Percentiles rank a stretch among this genome's conserved stretches.
phyloP scores from a whole-genome alignment of 2,888 invertebrate genomes.

The Leucoma salicis region DNA sequence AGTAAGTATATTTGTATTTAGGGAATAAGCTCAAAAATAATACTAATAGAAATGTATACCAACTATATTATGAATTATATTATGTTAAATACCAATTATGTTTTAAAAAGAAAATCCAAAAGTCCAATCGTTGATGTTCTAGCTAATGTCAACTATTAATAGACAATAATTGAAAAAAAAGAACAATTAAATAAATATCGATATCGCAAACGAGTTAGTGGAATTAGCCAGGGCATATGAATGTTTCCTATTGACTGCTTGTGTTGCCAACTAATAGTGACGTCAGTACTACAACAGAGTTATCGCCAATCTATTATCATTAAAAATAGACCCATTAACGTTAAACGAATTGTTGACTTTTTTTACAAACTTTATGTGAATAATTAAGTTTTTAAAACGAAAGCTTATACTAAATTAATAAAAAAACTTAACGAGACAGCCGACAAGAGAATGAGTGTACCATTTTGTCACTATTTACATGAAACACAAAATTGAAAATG shows the following conservation, averaged over 20 bases:
- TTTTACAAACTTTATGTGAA: constrained; percentile 23
- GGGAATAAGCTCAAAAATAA: too few relatives aligned
- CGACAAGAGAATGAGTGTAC: constrained; percentile 13
- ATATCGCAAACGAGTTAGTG: constrained; percentile 24
- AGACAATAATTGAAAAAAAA: too few relatives aligned
- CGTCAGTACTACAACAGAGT: constrained; percentile 34
- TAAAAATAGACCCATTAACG: constrained; percentile 39
- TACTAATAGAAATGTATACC: too few relatives aligned
- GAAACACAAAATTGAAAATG: constrained; percentile 24
- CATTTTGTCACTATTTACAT: constrained; percentile 31
- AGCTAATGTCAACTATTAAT: too few relatives aligned
- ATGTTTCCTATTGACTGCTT: constrained; percentile 30
- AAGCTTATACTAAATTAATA: constrained; percentile 24
- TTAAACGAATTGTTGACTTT: constrained; percentile 26
- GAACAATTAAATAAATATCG: constrained; percentile 24
- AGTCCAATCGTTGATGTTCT: too few relatives aligned
- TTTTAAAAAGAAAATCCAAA: too few relatives aligned
- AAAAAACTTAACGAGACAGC: constrained; percentile 15
- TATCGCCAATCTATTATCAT: constrained; percentile 37
- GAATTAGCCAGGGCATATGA: constrained; percentile 30
- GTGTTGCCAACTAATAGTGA: constrained; percentile 34
- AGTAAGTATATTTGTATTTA: too few relatives aligned
- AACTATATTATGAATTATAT: too few relatives aligned
- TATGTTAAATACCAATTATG: too few relatives aligned
- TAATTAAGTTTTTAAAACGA: constrained; percentile 16